Evolutionary conservation across 2,797 vertebrate species (phyloP).

Genomic region (Apogon talboti): DNA sequence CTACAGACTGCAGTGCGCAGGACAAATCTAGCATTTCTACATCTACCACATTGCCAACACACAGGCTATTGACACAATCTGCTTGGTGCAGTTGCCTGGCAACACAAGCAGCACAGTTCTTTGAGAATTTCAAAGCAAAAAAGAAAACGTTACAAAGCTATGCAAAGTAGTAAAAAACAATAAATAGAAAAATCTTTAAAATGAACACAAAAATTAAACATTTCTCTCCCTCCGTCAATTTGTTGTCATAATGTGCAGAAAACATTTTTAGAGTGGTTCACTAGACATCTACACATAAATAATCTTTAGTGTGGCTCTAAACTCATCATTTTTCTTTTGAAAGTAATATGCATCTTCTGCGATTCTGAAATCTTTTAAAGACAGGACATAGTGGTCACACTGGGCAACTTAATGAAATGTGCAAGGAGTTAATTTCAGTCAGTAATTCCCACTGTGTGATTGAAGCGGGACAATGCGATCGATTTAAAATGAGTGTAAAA

Average conservation of each 20-base stretch:
- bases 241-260: constrained; percentile 50
- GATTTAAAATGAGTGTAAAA: constrained; percentile 57
- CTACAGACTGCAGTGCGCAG: constrained; percentile 78
- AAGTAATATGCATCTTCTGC: constrained; percentile 42
- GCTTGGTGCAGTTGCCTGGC: constrained; percentile 81
- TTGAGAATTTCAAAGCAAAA: constrained; percentile 73
- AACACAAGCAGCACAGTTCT: constrained; percentile 76
- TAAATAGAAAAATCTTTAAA: constrained; percentile 74
- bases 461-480: constrained; percentile 56
- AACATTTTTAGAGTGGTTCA: constrained; percentile 49
- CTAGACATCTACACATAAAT: constrained; percentile 50
- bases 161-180: constrained; percentile 79
- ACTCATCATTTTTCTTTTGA: constrained; percentile 33
- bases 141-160: constrained; percentile 68
- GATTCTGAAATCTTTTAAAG: constrained; percentile 47
- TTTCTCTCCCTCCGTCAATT: constrained; percentile 28
- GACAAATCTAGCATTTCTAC: constrained; percentile 80
- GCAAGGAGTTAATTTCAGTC: constrained; percentile 63
- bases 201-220: constrained; percentile 63
- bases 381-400: constrained; percentile 42
- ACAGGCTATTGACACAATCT: constrained; percentile 79
- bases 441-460: constrained; percentile 52
- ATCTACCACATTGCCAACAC: constrained; percentile 80
- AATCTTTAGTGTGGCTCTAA: constrained; percentile 48
- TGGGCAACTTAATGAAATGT: constrained; percentile 64